Percentiles rank a stretch among this genome's conserved stretches.
Evolutionary conservation across 2,888 invertebrate species (phyloP).

Genomic region (Microplitis deprimator): DNA sequence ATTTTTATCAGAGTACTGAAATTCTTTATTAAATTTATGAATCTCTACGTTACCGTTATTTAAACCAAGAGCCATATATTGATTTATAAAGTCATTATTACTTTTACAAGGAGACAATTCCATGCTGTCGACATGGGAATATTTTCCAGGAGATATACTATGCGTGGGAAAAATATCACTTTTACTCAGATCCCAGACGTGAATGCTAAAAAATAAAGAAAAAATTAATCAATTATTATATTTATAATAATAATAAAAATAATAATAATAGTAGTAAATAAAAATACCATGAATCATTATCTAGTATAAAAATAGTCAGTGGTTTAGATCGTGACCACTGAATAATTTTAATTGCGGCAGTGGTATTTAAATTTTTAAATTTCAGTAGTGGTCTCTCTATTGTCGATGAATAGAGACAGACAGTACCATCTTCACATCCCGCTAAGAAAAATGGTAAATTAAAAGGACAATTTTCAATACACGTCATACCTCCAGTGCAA

Average conservation of each 20-base stretch:
- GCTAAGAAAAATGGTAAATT: constrained; percentile 72
- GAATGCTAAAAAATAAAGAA: constrained; percentile 61
- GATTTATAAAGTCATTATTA: constrained; percentile 62
- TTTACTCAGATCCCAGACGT: constrained; percentile 74
- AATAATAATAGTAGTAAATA: not conserved
- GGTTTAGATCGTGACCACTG: constrained; percentile 75
- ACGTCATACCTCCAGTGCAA: constrained; percentile 67
- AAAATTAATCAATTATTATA: constrained; percentile 7
- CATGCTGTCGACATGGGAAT: constrained; percentile 68
- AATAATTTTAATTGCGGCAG: constrained; percentile 67
- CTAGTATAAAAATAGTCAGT: constrained; percentile 73
- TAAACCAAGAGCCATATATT: constrained; percentile 72
- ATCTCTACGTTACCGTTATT: constrained; percentile 70
- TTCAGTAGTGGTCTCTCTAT: constrained; percentile 70
- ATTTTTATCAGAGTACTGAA: constrained; percentile 66
- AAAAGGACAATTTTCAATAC: constrained; percentile 73
- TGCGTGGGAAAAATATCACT: constrained; percentile 73
- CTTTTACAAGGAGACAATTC: constrained; percentile 69
- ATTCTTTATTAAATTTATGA: constrained; percentile 71
- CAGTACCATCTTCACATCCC: constrained; percentile 73
- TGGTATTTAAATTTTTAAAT: constrained; percentile 62
- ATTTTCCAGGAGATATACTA: constrained; percentile 70
- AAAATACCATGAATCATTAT: constrained; percentile 67
- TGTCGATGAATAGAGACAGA: constrained; percentile 72
- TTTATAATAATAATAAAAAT: not conserved